Percentiles rank a stretch among this genome's conserved stretches.
Evolutionary conservation across 2,888 invertebrate species (phyloP).

Genomic region (Diadegma fenestrale): DNA sequence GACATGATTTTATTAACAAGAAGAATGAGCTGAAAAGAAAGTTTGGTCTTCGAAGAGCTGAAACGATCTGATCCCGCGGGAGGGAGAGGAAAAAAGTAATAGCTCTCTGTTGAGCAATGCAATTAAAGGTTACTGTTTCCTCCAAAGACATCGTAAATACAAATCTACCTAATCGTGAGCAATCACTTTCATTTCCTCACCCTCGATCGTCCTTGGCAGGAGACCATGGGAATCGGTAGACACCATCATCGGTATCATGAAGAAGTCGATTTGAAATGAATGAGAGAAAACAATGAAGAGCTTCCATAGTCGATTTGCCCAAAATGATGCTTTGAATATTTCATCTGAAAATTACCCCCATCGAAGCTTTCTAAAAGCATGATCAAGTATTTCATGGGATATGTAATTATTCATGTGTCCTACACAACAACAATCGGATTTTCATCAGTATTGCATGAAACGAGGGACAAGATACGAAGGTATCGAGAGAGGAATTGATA

Average conservation of each 20-base stretch:
- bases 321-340: not conserved
- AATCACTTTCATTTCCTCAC: conserved; percentile 66
- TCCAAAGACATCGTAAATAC: conserved; percentile 73
- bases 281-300: not conserved
- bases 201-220: conserved; percentile 1
- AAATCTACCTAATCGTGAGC: conserved; percentile 77
- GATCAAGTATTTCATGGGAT: not conserved
- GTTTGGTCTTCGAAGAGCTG: conserved; percentile 15
- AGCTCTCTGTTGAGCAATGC: conserved; percentile 27
- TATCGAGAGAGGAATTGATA: conserved; percentile 40
- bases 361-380: not conserved
- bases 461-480: conserved; percentile 37
- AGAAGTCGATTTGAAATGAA: not conserved
- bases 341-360: not conserved
- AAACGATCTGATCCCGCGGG: conserved; percentile 11
- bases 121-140: conserved; percentile 52
- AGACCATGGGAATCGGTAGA: not conserved
- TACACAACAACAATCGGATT: conserved; percentile 14
- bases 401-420: not conserved
- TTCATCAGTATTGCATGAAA: conserved; percentile 21
- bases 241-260: not conserved
- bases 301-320: not conserved
- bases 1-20: not conserved
- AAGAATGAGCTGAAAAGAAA: not conserved
- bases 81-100: conserved; percentile 28